phyloP scores from a whole-genome alignment of 2,888 invertebrate species.

The Caenorhabditis sulstoni region DNA sequence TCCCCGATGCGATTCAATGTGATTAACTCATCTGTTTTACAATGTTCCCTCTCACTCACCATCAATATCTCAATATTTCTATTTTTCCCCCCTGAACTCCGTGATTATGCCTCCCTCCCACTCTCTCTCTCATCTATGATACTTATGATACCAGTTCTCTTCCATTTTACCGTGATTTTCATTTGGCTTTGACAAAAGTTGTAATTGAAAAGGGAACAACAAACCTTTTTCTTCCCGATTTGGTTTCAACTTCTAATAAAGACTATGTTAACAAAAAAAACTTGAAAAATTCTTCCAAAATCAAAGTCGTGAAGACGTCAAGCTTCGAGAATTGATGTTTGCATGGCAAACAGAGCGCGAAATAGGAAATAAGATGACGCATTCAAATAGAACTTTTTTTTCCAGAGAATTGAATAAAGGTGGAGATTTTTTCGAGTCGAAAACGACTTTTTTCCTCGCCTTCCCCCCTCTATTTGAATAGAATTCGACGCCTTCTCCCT shows the following conservation, averaged over 20 bases:
- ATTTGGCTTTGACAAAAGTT: not conserved
- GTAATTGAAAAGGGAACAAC: too few relatives aligned
- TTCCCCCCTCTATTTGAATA: not conserved
- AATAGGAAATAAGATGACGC: constrained; percentile 34
- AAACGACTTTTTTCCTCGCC: constrained; percentile 28
- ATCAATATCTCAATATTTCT: not conserved
- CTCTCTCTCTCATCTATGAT: not conserved
- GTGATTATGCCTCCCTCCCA: not conserved
- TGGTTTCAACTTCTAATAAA: constrained; percentile 5
- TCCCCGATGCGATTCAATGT: constrained; percentile 66
- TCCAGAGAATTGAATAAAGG: constrained; percentile 33
- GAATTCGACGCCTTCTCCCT: not conserved
- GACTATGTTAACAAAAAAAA: constrained; percentile 1
- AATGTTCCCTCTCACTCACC: constrained; percentile 5
- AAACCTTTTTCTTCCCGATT: not conserved
- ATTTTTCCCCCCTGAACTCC: too few relatives aligned
- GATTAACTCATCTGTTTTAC: constrained; percentile 63
- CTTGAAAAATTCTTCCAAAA: not conserved
- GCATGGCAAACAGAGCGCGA: constrained; percentile 40
- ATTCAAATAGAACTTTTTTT: constrained; percentile 33
- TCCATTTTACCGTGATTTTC: not conserved
- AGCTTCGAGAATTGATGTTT: constrained; percentile 16
- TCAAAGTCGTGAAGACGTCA: not conserved
- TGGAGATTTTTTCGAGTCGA: constrained; percentile 29
- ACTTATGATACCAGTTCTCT: too few relatives aligned